phyloP scores from a whole-genome alignment of 2,888 invertebrate species.

The Xanthorhoe designata region DNA sequence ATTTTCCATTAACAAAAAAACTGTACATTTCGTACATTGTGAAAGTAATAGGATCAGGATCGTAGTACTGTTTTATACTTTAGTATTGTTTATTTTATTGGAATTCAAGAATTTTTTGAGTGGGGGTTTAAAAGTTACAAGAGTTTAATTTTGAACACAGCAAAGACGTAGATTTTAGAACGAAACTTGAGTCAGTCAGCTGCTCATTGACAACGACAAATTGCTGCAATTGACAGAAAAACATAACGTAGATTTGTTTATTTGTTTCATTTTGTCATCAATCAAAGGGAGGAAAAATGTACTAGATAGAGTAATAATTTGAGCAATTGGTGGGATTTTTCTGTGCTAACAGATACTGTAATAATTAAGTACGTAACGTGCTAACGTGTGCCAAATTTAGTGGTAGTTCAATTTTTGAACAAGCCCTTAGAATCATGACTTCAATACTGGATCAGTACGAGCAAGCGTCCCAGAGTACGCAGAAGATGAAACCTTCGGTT shows the following conservation, averaged over 20 bases:
- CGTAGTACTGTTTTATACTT: too few relatives aligned
- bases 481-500: conserved; percentile 65
- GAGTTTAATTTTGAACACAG: neutral
- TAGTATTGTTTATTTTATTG: too few relatives aligned
- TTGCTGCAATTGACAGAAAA: neutral
- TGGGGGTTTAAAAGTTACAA: too few relatives aligned
- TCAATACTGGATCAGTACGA: conserved; percentile 94
- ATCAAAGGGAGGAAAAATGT: conserved; percentile 6
- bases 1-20: too few relatives aligned
- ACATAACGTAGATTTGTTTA: neutral
- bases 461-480: conserved; percentile 88
- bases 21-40: too few relatives aligned
- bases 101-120: too few relatives aligned
- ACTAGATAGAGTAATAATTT: neutral
- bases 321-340: neutral
- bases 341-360: neutral
- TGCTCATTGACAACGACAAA: neutral
- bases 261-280: neutral
- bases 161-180: neutral
- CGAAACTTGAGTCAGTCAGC: conserved; percentile 3
- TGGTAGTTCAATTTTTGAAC: neutral
- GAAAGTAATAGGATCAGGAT: too few relatives aligned
- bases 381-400: neutral
- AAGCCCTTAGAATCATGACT: conserved; percentile 84
- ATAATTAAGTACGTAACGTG: neutral